A percentile compares a stretch with the other conserved stretches of the same genome.
phyloP scores from a whole-genome alignment of 2,888 invertebrate species.

The Entomobrya multifasciata region DNA sequence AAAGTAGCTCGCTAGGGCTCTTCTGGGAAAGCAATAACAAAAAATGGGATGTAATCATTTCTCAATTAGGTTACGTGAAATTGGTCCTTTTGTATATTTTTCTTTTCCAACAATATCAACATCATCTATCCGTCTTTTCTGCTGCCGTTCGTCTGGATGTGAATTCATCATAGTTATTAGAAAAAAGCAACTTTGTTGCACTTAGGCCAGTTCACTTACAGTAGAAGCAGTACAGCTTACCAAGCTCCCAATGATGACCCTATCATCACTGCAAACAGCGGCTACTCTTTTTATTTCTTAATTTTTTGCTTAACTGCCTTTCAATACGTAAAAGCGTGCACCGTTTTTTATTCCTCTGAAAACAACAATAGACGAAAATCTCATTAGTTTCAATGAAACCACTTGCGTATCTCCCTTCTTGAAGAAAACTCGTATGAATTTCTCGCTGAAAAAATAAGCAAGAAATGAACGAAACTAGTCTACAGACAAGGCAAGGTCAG shows the following conservation, averaged over 20 bases:
- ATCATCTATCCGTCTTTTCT: neutral
- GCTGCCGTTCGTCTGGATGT: slow-evolving; percentile 4
- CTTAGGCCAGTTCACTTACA: neutral
- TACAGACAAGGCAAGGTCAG: slow-evolving; percentile 58
- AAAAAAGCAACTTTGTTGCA: neutral
- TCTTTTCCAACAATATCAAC: slow-evolving; percentile 36
- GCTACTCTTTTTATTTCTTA: slow-evolving; percentile 34
- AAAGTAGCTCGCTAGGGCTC: neutral
- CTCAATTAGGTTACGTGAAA: slow-evolving; percentile 79
- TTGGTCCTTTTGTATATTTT: slow-evolving; percentile 75
- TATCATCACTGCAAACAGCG: neutral
- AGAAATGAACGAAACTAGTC: neutral
- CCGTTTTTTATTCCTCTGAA: slow-evolving; percentile 26
- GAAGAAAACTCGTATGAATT: slow-evolving; percentile 22
- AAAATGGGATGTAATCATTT: slow-evolving; percentile 76
- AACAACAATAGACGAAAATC: slow-evolving; percentile 73
- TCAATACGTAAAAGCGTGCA: slow-evolving; percentile 46
- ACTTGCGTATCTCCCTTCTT: neutral
- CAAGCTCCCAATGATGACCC: neutral
- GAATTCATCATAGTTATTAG: neutral
- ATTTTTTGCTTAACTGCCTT: slow-evolving; percentile 62
- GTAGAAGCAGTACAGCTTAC: neutral
- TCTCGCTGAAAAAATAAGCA: neutral
- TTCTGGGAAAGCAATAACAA: slow-evolving; percentile 61
- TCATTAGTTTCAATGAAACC: slow-evolving; percentile 79